Conservation (phyloP, 2,113 vertebrate genomes). For the Acinonyx jubatus region DNA sequence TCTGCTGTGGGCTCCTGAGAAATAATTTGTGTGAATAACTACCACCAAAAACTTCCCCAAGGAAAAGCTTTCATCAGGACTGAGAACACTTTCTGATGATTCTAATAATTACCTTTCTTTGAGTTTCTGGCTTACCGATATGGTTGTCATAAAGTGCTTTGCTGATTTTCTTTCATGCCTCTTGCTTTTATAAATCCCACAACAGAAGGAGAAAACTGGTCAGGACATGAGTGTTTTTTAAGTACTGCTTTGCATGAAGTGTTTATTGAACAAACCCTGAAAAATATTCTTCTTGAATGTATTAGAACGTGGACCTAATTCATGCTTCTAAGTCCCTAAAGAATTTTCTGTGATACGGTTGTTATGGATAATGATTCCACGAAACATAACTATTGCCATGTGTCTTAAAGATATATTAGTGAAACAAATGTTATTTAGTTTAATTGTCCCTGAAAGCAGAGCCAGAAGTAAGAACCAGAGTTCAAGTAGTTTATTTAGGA, state of each 20-base stretch:
- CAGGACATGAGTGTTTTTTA: constrained; percentile 18
- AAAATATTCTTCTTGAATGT: background rate
- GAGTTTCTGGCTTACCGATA: constrained; percentile 41
- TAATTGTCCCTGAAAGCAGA: background rate
- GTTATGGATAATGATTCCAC: background rate
- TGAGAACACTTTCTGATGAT: constrained; percentile 61
- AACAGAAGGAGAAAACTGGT: background rate
- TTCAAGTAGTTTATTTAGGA: background rate
- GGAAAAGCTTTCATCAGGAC: constrained; percentile 65
- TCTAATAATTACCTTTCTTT: constrained; percentile 70
- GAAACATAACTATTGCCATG: background rate
- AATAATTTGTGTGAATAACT: constrained; percentile 74
- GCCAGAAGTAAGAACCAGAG: background rate
- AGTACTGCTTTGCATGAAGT: background rate
- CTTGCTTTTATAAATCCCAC: constrained; percentile 34
- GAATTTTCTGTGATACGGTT: background rate
- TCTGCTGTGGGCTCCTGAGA: constrained; percentile 57
- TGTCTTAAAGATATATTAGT: background rate
- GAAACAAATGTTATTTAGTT: background rate
- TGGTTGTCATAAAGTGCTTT: constrained; percentile 20
- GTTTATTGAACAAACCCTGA: constrained; percentile 35
- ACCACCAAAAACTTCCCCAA: constrained; percentile 41
- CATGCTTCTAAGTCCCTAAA: background rate
- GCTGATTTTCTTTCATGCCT: constrained; percentile 23
- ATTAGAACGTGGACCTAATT: background rate